phyloP scores from a whole-genome alignment of 2,797 vertebrate genomes.

The Dendrocincla fuliginosa region DNA sequence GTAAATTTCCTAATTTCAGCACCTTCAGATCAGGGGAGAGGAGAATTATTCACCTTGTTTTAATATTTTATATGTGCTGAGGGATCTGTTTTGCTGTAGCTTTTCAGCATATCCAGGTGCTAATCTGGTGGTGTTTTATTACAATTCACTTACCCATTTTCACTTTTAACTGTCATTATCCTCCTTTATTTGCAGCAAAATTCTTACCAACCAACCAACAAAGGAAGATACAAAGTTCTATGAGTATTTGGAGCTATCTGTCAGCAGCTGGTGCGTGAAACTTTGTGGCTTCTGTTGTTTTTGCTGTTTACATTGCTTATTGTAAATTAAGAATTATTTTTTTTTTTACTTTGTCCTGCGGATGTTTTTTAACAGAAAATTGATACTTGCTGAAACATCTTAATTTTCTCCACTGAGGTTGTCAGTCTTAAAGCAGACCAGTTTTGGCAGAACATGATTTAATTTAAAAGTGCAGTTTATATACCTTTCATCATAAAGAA shows the following conservation, averaged over 20 bases:
- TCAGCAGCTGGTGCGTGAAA: conserved; percentile 67
- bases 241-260: conserved; percentile 73
- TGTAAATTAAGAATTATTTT: conserved; percentile 77
- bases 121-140: not conserved
- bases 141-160: not conserved
- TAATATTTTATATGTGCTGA: not conserved
- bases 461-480: conserved; percentile 67
- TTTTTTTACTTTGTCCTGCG: conserved; percentile 72
- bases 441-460: conserved; percentile 50
- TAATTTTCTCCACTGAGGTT: conserved; percentile 51
- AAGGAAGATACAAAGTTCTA: conserved; percentile 98
- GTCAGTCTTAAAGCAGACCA: conserved; percentile 61
- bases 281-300: conserved; percentile 68
- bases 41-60: not conserved
- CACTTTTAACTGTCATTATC: not conserved
- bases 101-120: not conserved
- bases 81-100: not conserved
- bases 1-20: not conserved
- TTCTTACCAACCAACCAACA: conserved; percentile 99
- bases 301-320: conserved; percentile 75
- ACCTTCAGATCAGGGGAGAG: not conserved
- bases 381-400: conserved; percentile 68
- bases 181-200: conserved; percentile 88
- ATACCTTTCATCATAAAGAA: conserved; percentile 54
- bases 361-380: conserved; percentile 75